phyloP scores from a whole-genome alignment of 2,888 invertebrate species.

The Netelia melanura region DNA sequence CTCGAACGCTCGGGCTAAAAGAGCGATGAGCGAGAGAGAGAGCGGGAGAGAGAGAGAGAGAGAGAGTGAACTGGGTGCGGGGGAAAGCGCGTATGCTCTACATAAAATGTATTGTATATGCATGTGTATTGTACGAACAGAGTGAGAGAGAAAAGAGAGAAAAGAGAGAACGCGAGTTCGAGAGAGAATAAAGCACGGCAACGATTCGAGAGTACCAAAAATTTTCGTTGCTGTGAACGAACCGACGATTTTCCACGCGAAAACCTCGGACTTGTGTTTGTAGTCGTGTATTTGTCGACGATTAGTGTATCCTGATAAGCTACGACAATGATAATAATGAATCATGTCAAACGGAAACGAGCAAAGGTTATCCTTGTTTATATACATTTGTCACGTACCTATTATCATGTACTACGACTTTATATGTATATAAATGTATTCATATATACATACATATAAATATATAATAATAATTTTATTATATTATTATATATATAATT shows the following conservation, averaged over 20 bases:
- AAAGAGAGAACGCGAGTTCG: neutral
- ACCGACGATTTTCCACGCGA: slow-evolving; percentile 33
- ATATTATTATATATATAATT: neutral
- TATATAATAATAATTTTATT: neutral
- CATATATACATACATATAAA: slow-evolving; percentile 7
- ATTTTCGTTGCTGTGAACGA: neutral
- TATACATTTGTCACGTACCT: slow-evolving; percentile 10
- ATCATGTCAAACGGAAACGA: slow-evolving; percentile 63
- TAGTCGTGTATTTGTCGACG: neutral
- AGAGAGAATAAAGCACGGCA: slow-evolving; percentile 19
- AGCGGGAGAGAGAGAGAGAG: slow-evolving; percentile 6
- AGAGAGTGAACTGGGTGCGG: neutral
- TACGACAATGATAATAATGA: slow-evolving; percentile 52
- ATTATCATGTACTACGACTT: neutral
- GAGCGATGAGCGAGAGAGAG: slow-evolving; percentile 29
- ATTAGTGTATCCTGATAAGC: slow-evolving; percentile 55
- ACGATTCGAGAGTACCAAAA: slow-evolving; percentile 35
- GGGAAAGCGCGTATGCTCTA: slow-evolving; percentile 45
- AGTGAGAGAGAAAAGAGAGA: slow-evolving; percentile 22
- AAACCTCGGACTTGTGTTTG: neutral
- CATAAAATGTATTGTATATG: slow-evolving; percentile 31
- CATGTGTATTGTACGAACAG: slow-evolving; percentile 4
- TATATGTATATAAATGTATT: neutral
- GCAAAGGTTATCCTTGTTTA: slow-evolving; percentile 40
- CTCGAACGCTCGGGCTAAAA: slow-evolving; percentile 51